A percentile compares a stretch with the other conserved stretches of the same genome.
Conservation (phyloP, 2,888 invertebrate genomes). For the Lycia hirtaria region DNA sequence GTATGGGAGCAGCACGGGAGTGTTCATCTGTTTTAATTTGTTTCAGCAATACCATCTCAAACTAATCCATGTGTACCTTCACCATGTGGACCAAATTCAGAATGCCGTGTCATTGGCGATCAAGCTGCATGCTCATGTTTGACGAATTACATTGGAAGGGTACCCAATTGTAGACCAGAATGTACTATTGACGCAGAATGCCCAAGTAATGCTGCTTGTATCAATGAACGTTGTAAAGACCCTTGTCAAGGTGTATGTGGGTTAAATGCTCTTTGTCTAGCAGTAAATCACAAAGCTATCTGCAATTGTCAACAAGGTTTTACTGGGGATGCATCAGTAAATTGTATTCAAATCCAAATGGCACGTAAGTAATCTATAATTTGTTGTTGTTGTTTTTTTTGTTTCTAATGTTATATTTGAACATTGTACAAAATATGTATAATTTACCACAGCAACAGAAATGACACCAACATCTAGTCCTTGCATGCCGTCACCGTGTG, state of each 20-base stretch:
- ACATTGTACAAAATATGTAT: background rate
- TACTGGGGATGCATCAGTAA: constrained; percentile 91
- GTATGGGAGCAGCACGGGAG: too few relatives aligned
- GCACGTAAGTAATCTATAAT: constrained; percentile 61
- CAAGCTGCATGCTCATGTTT: constrained; percentile 95
- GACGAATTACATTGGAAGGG: constrained; percentile 92
- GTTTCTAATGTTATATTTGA: background rate
- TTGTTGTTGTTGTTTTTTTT: constrained; percentile 15
- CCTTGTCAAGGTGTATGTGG: constrained; percentile 93
- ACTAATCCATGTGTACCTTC: constrained; percentile 91
- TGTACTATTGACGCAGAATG: constrained; percentile 93
- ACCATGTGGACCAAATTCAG: constrained; percentile 93
- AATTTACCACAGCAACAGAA: constrained; percentile 80
- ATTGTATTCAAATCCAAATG: constrained; percentile 86
- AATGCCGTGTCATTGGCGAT: constrained; percentile 91
- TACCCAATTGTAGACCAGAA: constrained; percentile 94
- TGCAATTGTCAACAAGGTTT: constrained; percentile 94
- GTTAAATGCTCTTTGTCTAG: constrained; percentile 91
- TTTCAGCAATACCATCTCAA: constrained; percentile 53
- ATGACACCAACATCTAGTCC: constrained; percentile 89
- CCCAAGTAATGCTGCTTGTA: constrained; percentile 91
- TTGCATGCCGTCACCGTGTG: constrained; percentile 93
- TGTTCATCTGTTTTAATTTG: constrained; percentile 18
- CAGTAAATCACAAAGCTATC: constrained; percentile 92
- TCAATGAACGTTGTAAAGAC: constrained; percentile 92